Evolutionary conservation across 2,113 vertebrate genomes (phyloP), one percentile per base, ranked within the genome.

Genomic region (Tauraco erythrolophus): DNA sequence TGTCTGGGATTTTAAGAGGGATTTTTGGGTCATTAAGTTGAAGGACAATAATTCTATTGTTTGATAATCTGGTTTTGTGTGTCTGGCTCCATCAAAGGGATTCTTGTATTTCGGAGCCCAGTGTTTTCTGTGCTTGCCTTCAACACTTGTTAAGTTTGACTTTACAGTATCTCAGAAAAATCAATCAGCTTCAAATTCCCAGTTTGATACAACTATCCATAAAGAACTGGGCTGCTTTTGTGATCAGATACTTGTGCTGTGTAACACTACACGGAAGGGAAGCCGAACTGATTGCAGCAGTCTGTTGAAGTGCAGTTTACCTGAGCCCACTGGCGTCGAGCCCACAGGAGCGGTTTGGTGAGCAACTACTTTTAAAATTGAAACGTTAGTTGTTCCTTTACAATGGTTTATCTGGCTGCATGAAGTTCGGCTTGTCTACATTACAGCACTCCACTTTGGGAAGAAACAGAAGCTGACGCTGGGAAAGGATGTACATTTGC

Each of bases 21-120:
- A 50, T 82, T 95, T 94, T 69, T 35, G 30, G 43, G 82, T 91
- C 91, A 66, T 64, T 84, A 61, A 93, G 11, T 85, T 58, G 80
- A 61, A 94, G 81, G 50, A 98, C 97, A 98, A 82, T 92, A 77
- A 79, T 90, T 76, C 94, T 82, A 10, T 96, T 97, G 96, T 96
- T 87, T 77, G 84, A 70, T 90, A 94, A 94, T 92, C 88, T 65
- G 50, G 88, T 96, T 94, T 94, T 93, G 60, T 79, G 60, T 70
- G 86, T 90, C 93, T 95, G 91, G 54, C 88, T 94, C 96, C 78
- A 94, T 97, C 93, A 97, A 97, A 96, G 92, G 76, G 56, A 94
- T 94, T 96, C 89, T 97, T 97, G 80, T 97, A 19, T 94, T 96
- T 94, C 33, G 9, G 88, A 92, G 81, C n/a, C 54, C 35, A 35